Evolutionary conservation across 2,113 vertebrate genomes (phyloP), one percentile per base, ranked within the genome.

Genomic region (Bujurquina vittata): DNA sequence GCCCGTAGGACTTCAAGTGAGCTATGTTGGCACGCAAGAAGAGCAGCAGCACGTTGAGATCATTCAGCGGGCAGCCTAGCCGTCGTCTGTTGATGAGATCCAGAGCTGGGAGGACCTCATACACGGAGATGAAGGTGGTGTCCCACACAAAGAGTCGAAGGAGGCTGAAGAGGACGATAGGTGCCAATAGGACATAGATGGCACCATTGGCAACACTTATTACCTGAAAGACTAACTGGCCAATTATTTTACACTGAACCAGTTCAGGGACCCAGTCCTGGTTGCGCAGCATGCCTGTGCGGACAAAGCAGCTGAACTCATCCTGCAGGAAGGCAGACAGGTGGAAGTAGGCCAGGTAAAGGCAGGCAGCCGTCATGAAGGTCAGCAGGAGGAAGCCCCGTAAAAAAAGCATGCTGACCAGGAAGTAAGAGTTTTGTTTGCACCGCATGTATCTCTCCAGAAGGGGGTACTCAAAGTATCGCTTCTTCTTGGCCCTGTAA

Each of bases 381-480:
- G 96, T 93, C 43, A 99, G 95, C 56, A 98, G 92, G 31, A 99
- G 96, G 74, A 98, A 94, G 61, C 98, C 97, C 31, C 96, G 93
- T 90, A 99, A 84, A 89, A 99, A 95, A 75, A 98, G 97, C 94
- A 97, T 95, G 87, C 94, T 94, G 17, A 96, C 96, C 4, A 99
- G 94, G 84, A 96, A 96, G 59, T 98, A 97, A 49, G 98, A 95
- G 2, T 91, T 95, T 58, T 99, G 97, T 92, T 99, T 99, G 94
- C 97, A 97, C 40, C 94, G 91, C 91, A 99, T 94, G 93, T 99
- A 99, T 86, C 96, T 94, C 94, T 99, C 98, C 90, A 99, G 95
- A 59, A 99, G 90, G 0, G 98, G 97, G 90, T 98, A 99, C 89
- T 99, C 98, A n/a, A 99, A 99, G 87, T 98, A 99, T 3, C 97